Evolutionary conservation across 2,113 vertebrate species (phyloP).

Genomic region (Solea senegalensis): DNA sequence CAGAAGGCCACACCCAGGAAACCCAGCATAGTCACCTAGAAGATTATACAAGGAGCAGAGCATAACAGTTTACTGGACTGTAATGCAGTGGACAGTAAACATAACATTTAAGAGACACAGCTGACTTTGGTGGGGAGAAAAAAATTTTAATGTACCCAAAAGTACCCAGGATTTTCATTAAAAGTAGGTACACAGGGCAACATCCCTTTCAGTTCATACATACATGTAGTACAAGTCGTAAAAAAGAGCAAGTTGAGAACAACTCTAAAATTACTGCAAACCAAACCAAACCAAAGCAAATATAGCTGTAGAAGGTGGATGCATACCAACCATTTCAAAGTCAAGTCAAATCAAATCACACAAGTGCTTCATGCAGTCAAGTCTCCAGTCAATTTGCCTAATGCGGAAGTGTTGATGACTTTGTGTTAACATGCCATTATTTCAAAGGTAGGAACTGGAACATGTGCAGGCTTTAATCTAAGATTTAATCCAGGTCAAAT

Average conservation of each 20-base stretch:
- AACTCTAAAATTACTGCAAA: constrained; percentile 15
- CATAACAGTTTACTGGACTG: not conserved
- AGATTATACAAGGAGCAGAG: not conserved
- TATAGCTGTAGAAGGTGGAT: not conserved
- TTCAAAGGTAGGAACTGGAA: not conserved
- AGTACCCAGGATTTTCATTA: constrained; percentile 18
- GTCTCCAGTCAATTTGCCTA: not conserved
- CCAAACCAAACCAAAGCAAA: not conserved
- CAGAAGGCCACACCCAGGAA: constrained; percentile 96
- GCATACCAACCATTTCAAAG: constrained; percentile 27
- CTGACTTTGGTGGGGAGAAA: not conserved
- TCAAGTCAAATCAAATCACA: constrained; percentile 54
- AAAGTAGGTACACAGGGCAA: constrained; percentile 9
- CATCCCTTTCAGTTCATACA: constrained; percentile 63
- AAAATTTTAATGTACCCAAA: constrained; percentile 44
- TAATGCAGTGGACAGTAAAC: not conserved
- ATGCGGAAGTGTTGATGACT: not conserved
- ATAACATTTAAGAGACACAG: not conserved
- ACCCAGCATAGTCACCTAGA: constrained; percentile 95
- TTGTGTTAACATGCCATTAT: constrained; percentile 16
- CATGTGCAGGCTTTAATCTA: not conserved
- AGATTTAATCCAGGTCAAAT: not conserved
- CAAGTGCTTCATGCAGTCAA: constrained; percentile 58
- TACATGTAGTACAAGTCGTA: constrained; percentile 39
- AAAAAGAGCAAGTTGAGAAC: constrained; percentile 51